Conservation (phyloP, 2,888 invertebrate genomes). For the Heteropelma amictum region DNA sequence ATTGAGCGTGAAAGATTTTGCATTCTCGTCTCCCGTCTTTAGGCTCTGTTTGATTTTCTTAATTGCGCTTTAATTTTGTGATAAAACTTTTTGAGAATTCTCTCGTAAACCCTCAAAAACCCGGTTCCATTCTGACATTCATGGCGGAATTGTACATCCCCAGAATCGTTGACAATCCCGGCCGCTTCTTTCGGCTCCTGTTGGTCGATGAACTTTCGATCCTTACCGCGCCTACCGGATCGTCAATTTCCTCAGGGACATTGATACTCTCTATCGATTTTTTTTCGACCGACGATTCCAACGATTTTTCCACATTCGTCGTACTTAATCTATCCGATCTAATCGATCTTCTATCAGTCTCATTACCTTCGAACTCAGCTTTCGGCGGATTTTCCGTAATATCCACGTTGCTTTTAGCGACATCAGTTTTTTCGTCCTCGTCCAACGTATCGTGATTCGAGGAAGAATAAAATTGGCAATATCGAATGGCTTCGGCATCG, state of each 20-base stretch:
- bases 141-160: conserved; percentile 69
- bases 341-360: conserved; percentile 36
- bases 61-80: not conserved
- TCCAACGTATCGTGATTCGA: conserved; percentile 26
- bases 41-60: conserved; percentile 8
- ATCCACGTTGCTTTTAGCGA: not conserved
- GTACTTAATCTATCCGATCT: conserved; percentile 50
- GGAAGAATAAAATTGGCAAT: conserved; percentile 25
- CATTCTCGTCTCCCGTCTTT: too few relatives aligned
- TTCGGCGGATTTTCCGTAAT: conserved; percentile 2
- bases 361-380: not conserved
- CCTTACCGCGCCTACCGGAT: not conserved
- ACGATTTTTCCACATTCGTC: not conserved
- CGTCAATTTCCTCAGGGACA: conserved; percentile 12
- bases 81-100: not conserved
- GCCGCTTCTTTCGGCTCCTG: conserved; percentile 62
- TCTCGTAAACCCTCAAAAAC: conserved; percentile 63
- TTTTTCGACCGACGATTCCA: conserved; percentile 12
- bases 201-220: conserved; percentile 20
- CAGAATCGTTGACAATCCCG: conserved; percentile 69
- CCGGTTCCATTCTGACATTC: conserved; percentile 72
- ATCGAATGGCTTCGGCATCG: conserved; percentile 59
- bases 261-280: not conserved
- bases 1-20: too few relatives aligned
- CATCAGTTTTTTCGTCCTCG: not conserved